Percentiles rank a stretch among this genome's conserved stretches.
These are phyloP conservation scores for Conopomorpha cramerella DNA, from an alignment of 1,140 invertebrate genomes.

Conservation along the genomic window DNA sequence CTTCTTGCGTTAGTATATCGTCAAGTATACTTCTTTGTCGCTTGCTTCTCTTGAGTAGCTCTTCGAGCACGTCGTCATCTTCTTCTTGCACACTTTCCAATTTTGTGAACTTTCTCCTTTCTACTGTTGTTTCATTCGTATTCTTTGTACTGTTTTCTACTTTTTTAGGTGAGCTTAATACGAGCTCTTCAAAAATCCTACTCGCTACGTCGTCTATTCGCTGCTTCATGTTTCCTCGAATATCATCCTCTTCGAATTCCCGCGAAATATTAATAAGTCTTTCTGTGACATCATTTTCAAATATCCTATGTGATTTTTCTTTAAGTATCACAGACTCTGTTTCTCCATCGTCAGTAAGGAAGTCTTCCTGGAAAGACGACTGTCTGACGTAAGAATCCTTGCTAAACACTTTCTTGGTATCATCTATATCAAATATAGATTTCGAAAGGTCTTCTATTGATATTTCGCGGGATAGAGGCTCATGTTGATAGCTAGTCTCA, in stretches of 20 bases:
- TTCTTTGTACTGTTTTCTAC: constrained; percentile 36
- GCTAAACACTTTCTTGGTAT: constrained; percentile 47
- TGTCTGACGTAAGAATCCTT: constrained; percentile 52
- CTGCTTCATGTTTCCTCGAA: constrained; percentile 26
- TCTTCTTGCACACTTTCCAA: constrained; percentile 52
- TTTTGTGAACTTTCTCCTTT: constrained; percentile 32
- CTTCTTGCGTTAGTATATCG: constrained; percentile 70
- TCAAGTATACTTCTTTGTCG: constrained; percentile 71
- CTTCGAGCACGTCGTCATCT: constrained; percentile 64
- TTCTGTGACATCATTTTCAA: constrained; percentile 63
- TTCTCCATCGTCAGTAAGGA: constrained; percentile 36
- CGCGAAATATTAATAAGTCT: constrained; percentile 50
- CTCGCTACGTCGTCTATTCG: constrained; percentile 39
- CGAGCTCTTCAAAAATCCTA: constrained; percentile 41
- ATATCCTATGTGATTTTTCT: constrained; percentile 44
- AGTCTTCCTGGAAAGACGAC: constrained; percentile 55
- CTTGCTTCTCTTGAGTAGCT: constrained; percentile 66
- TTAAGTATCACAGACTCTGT: constrained; percentile 41
- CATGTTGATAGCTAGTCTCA: constrained; percentile 62
- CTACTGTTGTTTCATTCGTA: constrained; percentile 34
- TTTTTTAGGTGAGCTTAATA: constrained; percentile 28
- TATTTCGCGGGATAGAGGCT: constrained; percentile 61
- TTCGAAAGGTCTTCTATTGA: constrained; percentile 62
- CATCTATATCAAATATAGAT: constrained; percentile 50
- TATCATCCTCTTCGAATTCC: constrained; percentile 40